phyloP scores from a whole-genome alignment of 2,113 vertebrate genomes.

The Solenodon paradoxus region DNA sequence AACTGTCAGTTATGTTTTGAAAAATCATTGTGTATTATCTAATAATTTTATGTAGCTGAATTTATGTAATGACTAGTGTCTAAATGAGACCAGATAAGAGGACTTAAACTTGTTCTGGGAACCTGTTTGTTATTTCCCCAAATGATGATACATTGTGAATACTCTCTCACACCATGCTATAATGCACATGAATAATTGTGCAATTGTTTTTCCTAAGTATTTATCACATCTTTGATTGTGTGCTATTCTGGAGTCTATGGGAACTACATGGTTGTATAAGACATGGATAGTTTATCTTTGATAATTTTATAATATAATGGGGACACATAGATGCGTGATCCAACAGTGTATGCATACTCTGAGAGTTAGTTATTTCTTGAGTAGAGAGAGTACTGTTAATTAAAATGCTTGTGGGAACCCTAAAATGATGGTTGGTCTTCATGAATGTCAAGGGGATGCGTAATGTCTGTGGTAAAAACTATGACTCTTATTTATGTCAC shows the following conservation, averaged over 20 bases:
- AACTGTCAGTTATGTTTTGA: slow-evolving; percentile 28
- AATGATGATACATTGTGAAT: neutral
- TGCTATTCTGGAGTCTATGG: neutral
- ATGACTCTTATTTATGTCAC: neutral
- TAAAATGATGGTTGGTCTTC: neutral
- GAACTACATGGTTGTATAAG: neutral
- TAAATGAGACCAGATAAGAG: neutral
- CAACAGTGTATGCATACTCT: no score
- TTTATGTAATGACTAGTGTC: neutral
- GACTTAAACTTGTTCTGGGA: neutral
- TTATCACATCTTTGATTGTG: neutral
- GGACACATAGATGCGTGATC: neutral
- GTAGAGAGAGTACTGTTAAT: neutral
- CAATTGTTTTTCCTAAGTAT: neutral
- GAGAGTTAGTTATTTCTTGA: neutral
- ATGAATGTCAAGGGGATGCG: neutral
- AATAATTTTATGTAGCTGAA: slow-evolving; percentile 9
- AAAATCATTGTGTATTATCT: neutral
- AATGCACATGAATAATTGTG: neutral
- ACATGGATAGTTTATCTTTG: neutral
- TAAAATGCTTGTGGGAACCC: neutral
- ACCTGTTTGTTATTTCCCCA: neutral
- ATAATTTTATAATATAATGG: neutral
- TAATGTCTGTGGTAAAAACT: slow-evolving; percentile 9
- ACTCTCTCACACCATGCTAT: neutral